Evolutionary conservation across 2,797 vertebrate species (phyloP).

Genomic region (Esox lucius): DNA sequence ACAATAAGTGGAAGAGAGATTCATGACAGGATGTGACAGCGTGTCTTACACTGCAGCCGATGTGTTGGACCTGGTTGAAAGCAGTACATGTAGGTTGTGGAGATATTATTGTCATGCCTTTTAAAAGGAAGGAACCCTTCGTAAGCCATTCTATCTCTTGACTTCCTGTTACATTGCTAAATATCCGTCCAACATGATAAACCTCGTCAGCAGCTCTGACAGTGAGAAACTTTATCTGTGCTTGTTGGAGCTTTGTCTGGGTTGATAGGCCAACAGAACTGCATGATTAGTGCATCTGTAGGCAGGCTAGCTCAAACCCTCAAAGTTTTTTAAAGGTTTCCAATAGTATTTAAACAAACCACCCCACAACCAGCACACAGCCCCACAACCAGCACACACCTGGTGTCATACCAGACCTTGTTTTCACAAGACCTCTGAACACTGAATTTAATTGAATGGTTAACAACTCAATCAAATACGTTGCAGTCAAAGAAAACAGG

Average conservation of each 20-base stretch:
- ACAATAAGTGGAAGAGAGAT: neutral
- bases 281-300: neutral
- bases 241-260: neutral
- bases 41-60: neutral
- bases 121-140: neutral
- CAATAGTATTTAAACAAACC: neutral
- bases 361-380: neutral
- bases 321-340: neutral
- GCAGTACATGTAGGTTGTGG: neutral
- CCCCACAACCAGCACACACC: too few species aligned
- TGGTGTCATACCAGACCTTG: neutral
- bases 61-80: neutral
- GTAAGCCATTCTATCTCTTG: neutral
- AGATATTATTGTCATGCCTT: neutral
- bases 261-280: neutral
- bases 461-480: neutral
- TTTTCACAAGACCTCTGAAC: neutral
- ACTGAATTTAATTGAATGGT: neutral
- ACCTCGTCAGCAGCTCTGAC: neutral
- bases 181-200: neutral
- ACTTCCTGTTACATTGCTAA: slow-evolving; percentile 1
- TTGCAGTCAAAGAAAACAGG: neutral
- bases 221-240: neutral
- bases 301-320: neutral
- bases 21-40: neutral